Evolutionary conservation across 2,888 invertebrate species (phyloP).

Genomic region (Melanophora roralis): DNA sequence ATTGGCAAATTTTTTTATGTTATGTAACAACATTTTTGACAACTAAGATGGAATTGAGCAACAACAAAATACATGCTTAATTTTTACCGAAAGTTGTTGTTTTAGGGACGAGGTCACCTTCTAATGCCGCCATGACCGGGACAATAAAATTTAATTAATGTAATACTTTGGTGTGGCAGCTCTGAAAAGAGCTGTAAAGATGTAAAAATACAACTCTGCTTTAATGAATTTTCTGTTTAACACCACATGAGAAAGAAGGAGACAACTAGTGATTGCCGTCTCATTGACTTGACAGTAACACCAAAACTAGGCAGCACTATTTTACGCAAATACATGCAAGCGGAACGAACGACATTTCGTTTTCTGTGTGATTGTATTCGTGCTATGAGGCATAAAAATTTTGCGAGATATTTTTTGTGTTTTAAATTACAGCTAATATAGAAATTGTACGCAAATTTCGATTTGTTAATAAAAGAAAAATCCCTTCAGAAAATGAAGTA

Average conservation of each 20-base stretch:
- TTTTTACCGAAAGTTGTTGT: too few species aligned
- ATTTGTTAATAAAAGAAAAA: constrained; percentile 60
- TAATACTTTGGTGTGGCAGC: background rate
- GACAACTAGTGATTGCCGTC: background rate
- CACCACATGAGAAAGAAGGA: constrained; percentile 25
- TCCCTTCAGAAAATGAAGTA: constrained; percentile 14
- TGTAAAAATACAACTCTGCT: constrained; percentile 26
- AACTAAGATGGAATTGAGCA: too few species aligned
- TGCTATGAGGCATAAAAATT: constrained; percentile 70
- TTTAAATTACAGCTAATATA: constrained; percentile 68
- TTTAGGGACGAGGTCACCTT: too few species aligned
- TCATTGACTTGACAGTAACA: constrained; percentile 40
- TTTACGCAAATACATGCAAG: constrained; percentile 56
- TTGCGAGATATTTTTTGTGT: constrained; percentile 72
- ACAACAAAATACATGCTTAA: too few species aligned
- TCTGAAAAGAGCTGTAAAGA: background rate
- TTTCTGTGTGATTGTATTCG: constrained; percentile 73
- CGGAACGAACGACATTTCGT: constrained; percentile 62
- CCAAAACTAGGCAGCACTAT: constrained; percentile 44
- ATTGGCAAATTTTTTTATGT: too few species aligned
- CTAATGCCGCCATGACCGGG: too few species aligned
- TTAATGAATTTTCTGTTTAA: background rate
- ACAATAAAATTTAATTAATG: too few species aligned
- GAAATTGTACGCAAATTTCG: constrained; percentile 67
- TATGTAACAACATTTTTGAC: too few species aligned